Evolutionary conservation across 2,113 vertebrate species (phyloP).

Genomic region (Forbesichthys papilliferus): DNA sequence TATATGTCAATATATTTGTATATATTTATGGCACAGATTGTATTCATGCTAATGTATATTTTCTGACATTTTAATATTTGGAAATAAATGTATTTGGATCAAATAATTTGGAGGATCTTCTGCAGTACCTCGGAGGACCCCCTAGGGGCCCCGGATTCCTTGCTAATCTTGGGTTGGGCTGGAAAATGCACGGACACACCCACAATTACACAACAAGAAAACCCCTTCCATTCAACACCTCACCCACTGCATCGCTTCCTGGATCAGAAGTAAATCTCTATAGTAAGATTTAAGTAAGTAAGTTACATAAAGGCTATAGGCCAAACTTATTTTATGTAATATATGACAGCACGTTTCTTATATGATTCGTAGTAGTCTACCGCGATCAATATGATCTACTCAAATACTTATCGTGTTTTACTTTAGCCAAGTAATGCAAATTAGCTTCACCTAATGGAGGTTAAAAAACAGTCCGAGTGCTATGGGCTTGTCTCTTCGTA

Average conservation of each 20-base stretch:
- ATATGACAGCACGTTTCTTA: accelerated
- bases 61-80: no score
- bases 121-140: no score
- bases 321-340: background rate
- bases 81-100: no score
- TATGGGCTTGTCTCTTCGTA: background rate
- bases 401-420: background rate
- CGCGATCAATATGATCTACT: background rate
- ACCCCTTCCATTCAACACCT: no score
- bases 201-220: no score
- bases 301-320: slow-evolving; percentile 9
- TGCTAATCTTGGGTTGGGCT: no score
- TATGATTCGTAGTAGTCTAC: background rate
- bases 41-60: no score
- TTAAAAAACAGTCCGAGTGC: background rate
- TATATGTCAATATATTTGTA: no score
- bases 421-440: background rate
- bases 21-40: no score
- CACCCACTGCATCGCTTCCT: slow-evolving; percentile 32
- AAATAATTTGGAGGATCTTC: no score
- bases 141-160: no score
- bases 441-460: slow-evolving; percentile 15
- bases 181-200: no score
- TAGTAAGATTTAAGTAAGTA: slow-evolving; percentile 7
- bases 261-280: background rate